Percentiles rank a stretch among this genome's conserved stretches.
Evolutionary conservation across 92 coral and sea anemone genomes (phyloP).

Genomic region (Chrysogorgia sp.): DNA sequence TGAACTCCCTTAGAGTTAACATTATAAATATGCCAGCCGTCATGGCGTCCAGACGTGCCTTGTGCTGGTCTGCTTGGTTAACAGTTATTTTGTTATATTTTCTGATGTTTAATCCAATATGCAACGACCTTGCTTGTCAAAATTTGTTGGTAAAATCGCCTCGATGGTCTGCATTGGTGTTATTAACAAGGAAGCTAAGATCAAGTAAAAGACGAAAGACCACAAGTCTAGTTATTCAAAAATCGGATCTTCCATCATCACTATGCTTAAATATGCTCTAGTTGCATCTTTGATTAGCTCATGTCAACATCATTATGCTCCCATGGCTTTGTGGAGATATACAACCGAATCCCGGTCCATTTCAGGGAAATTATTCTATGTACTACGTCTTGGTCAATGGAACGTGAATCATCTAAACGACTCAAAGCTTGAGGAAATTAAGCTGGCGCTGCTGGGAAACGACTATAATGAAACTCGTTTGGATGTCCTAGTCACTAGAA

Average conservation of each 20-base stretch:
- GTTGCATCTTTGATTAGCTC: slow-evolving; percentile 12
- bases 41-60: no score
- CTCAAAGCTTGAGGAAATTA: slow-evolving; percentile 3
- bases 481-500: not conserved
- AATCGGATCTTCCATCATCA: slow-evolving; percentile 11
- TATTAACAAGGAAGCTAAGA: no score
- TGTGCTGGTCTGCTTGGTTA: no score
- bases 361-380: not conserved
- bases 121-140: no score
- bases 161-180: no score
- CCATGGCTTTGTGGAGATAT: slow-evolving; percentile 18
- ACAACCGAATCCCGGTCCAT: slow-evolving; percentile 14
- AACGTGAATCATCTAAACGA: slow-evolving; percentile 5
- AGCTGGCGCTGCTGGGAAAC: not conserved
- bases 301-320: slow-evolving; percentile 1
- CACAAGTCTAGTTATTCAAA: not conserved
- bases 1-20: no score
- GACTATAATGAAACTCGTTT: slow-evolving; percentile 17
- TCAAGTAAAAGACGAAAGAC: slow-evolving; percentile 1
- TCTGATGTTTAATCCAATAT: no score
- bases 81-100: no score
- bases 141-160: no score
- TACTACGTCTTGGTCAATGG: not conserved
- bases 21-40: no score
- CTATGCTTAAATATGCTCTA: slow-evolving; percentile 2